Evolutionary conservation across 2,888 invertebrate genomes (phyloP), one percentile per base, ranked within the genome.

Genomic region (Sturmia bella): DNA sequence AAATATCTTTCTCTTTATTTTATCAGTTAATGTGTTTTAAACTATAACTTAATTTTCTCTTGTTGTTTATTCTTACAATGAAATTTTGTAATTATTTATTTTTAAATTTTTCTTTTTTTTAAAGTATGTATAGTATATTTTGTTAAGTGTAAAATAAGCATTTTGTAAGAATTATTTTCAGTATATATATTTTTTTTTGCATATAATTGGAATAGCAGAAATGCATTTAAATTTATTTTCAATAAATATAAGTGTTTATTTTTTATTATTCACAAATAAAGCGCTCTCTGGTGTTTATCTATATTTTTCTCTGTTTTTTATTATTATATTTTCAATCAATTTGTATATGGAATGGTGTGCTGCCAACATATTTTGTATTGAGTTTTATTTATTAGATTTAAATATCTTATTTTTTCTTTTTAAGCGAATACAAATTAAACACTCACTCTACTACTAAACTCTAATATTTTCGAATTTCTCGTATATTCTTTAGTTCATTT

Each of bases 201-300:
- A 66, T 73, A 39, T 48, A 63, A 74, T 48, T 74, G 74, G 69
- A 57, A 39, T 74, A 54, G 74, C 66, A 59, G 74, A 63, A 82
- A 41, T 78, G 54, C 54, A 78, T 61, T 52, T 75, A 57, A 77
- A 9, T 66, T 32, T 45, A 32, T 52, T 59, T 61, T 64, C 27
- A 73, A 73, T 77, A 81, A 77, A 77, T 77, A 73, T 68, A 56
- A 45, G 45, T 61, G 52, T 27, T 39, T 17, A 13, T 54, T 17
- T 63, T 64, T 54, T 48, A 68, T 37, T 81, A 70, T 82, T 82
- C 70, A 82, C 82, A 82, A 74, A 48, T 78, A 82, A 82, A 78
- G 74, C 81, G 69, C 63, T 77, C 54, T 57, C 69, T 73, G 73
- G 77, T 77, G 77, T 64, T 50, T 54, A 21, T 56, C 37, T 7